Percentiles rank a stretch among this genome's conserved stretches.
Evolutionary conservation across 2,888 invertebrate species (phyloP).

Genomic region (Acronicta leporina): DNA sequence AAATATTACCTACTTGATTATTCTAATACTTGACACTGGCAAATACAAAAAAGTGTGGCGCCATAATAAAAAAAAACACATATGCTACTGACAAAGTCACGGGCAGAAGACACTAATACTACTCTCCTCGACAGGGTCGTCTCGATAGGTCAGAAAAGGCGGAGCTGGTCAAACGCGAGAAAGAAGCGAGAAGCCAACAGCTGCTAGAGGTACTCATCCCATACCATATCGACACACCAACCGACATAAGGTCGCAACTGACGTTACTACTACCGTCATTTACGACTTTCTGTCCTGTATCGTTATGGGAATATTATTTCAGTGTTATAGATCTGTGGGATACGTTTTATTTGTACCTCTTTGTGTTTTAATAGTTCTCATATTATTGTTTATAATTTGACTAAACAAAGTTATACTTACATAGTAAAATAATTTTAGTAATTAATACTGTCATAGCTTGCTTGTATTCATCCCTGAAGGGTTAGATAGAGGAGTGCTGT

Average conservation of each 20-base stretch:
- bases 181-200: conserved; percentile 95
- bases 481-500: too few relatives aligned
- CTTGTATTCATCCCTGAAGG: too few relatives aligned
- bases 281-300: conserved; percentile 3
- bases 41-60: too few relatives aligned
- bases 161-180: conserved; percentile 94
- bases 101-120: background rate
- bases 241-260: background rate
- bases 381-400: conserved; percentile 24
- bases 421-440: too few relatives aligned
- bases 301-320: conserved; percentile 9
- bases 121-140: conserved; percentile 75
- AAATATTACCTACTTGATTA: too few relatives aligned
- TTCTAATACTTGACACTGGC: too few relatives aligned
- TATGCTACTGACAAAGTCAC: too few relatives aligned
- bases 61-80: too few relatives aligned
- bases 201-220: conserved; percentile 92
- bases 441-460: too few relatives aligned
- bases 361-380: conserved; percentile 40
- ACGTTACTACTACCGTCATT: background rate
- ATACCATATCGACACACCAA: conserved; percentile 11
- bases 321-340: conserved; percentile 30
- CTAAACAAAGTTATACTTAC: too few relatives aligned
- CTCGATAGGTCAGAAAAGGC: conserved; percentile 94
- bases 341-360: conserved; percentile 37